Conservation (phyloP, 1,140 invertebrate genomes). For the Popillia japonica region DNA sequence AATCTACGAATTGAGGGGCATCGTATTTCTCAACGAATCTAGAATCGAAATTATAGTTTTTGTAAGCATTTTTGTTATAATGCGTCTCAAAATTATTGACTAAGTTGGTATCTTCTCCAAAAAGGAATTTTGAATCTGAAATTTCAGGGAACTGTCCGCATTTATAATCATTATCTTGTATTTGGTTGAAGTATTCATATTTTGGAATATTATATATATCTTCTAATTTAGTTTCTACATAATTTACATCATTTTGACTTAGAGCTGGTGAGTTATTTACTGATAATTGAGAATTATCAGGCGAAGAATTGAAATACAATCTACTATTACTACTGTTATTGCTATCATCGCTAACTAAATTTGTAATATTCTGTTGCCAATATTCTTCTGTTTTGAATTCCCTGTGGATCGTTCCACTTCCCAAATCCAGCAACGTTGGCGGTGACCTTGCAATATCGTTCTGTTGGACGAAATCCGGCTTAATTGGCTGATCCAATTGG, state of each 20-base stretch:
- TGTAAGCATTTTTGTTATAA: constrained; percentile 44
- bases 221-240: constrained; percentile 20
- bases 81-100: constrained; percentile 37
- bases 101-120: constrained; percentile 39
- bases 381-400: constrained; percentile 65
- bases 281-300: constrained; percentile 47
- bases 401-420: constrained; percentile 70
- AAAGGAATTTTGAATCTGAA: constrained; percentile 45
- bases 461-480: constrained; percentile 65
- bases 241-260: constrained; percentile 40
- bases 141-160: constrained; percentile 41
- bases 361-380: constrained; percentile 50
- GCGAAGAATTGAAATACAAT: constrained; percentile 57
- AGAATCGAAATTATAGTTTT: constrained; percentile 44
- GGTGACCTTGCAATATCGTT: constrained; percentile 68
- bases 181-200: constrained; percentile 43
- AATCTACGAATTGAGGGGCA: constrained; percentile 52
- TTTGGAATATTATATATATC: constrained; percentile 31
- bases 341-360: constrained; percentile 56
- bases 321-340: constrained; percentile 56
- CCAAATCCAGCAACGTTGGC: constrained; percentile 74
- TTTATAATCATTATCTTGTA: constrained; percentile 44
- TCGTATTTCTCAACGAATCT: constrained; percentile 51
- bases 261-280: constrained; percentile 30
- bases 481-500: constrained; percentile 76